A percentile compares a stretch with the other conserved stretches of the same genome.
These are phyloP conservation scores for Formica exsecta DNA, from an alignment of 1,140 invertebrate genomes.

Conservation along the genomic window DNA sequence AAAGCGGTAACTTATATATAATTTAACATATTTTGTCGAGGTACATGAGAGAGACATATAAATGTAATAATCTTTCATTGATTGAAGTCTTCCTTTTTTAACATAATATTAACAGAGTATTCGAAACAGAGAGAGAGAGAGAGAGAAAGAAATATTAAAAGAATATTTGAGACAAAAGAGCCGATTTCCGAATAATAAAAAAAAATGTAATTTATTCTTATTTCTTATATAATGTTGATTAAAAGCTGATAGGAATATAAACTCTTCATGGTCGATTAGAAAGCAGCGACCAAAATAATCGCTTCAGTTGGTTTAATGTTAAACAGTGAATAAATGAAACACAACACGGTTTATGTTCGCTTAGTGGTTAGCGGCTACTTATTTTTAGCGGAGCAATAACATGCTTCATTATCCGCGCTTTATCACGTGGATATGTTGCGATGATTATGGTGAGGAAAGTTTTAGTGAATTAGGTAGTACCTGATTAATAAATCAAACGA, in stretches of 20 bases:
- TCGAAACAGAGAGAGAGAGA: neutral
- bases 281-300: neutral
- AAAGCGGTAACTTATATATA: neutral
- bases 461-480: conserved; percentile 20
- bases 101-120: neutral
- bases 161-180: neutral
- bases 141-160: neutral
- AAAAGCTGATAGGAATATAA: conserved; percentile 2
- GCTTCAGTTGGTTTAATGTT: neutral
- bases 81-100: neutral
- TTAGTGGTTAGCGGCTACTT: neutral
- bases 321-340: conserved; percentile 13
- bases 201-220: neutral
- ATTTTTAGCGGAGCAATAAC: conserved; percentile 38
- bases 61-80: neutral
- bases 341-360: neutral
- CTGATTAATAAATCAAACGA: conserved; percentile 70
- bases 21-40: neutral
- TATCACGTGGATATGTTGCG: neutral
- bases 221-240: neutral
- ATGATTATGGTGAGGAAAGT: conserved; percentile 14
- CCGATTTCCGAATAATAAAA: neutral
- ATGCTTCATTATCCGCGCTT: conserved; percentile 35
- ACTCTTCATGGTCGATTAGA: neutral
- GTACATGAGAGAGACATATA: neutral